Evolutionary conservation across 2,888 invertebrate genomes (phyloP).

Genomic region (Pyralis farinalis): DNA sequence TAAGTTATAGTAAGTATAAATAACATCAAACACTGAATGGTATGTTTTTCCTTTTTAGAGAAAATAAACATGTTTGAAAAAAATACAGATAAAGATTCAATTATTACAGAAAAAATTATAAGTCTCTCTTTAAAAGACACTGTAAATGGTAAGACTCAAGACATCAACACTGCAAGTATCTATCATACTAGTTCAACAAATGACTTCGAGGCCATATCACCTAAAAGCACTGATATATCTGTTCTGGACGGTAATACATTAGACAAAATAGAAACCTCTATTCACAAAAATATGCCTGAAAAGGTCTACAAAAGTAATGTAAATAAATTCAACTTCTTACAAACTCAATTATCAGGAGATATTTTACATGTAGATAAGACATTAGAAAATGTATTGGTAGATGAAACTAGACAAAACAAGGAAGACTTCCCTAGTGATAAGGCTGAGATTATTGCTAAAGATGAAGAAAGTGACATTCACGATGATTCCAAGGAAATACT

Average conservation of each 20-base stretch:
- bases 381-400: conserved; percentile 29
- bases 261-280: conserved; percentile 20
- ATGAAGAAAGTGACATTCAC: conserved; percentile 23
- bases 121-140: conserved; percentile 58
- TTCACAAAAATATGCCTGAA: conserved; percentile 37
- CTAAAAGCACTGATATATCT: conserved; percentile 18
- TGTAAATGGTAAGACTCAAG: conserved; percentile 45
- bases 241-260: conserved; percentile 26
- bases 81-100: conserved; percentile 54
- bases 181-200: conserved; percentile 18
- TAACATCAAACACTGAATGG: too few relatives aligned
- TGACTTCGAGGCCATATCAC: conserved; percentile 16
- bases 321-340: conserved; percentile 66
- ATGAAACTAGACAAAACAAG: conserved; percentile 29
- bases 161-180: conserved; percentile 36
- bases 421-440: conserved; percentile 31
- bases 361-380: conserved; percentile 31
- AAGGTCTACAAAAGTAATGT: conserved; percentile 62
- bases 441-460: conserved; percentile 17
- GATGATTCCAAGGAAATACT: conserved; percentile 21
- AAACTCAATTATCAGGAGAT: conserved; percentile 58
- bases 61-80: conserved; percentile 77
- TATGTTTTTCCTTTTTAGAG: conserved; percentile 48
- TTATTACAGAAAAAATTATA: conserved; percentile 52
- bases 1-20: too few relatives aligned